Conservation (phyloP, 1,140 invertebrate species). For the Tetramorium parvispinum region DNA sequence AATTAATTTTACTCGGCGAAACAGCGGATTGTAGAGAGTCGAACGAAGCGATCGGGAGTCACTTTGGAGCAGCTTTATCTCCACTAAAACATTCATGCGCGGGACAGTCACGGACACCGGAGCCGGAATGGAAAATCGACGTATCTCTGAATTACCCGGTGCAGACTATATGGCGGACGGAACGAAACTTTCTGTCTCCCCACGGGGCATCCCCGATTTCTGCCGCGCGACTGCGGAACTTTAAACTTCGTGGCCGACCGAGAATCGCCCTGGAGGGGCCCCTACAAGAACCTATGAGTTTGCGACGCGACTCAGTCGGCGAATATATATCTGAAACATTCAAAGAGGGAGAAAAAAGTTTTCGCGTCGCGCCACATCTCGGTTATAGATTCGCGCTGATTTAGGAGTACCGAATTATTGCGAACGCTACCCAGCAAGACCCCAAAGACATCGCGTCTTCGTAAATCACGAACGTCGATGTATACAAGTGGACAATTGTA, state of each 20-base stretch:
- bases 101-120: slow-evolving; percentile 23
- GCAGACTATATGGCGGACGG: slow-evolving; percentile 67
- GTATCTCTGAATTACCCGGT: slow-evolving; percentile 69
- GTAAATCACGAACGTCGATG: slow-evolving; percentile 6
- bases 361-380: slow-evolving; percentile 19
- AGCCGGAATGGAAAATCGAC: slow-evolving; percentile 72
- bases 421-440: background rate
- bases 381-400: slow-evolving; percentile 30
- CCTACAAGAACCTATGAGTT: slow-evolving; percentile 66
- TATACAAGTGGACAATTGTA: background rate
- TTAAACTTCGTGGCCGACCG: slow-evolving; percentile 64
- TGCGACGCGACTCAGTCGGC: slow-evolving; percentile 64
- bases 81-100: slow-evolving; percentile 65
- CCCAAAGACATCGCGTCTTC: background rate
- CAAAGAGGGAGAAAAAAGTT: slow-evolving; percentile 63
- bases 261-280: slow-evolving; percentile 65
- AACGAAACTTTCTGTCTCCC: slow-evolving; percentile 68
- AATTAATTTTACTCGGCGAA: slow-evolving; percentile 56
- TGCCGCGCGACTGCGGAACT: slow-evolving; percentile 52
- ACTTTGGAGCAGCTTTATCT: slow-evolving; percentile 67
- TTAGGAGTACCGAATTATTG: slow-evolving; percentile 16
- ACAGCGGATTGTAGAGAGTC: slow-evolving; percentile 43
- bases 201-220: slow-evolving; percentile 68
- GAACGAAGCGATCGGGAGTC: slow-evolving; percentile 46
- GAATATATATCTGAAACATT: slow-evolving; percentile 71